Base-by-base conservation (phyloP, 2,113 vertebrate species). In the Boleophthalmus pectinirostris region DNA sequence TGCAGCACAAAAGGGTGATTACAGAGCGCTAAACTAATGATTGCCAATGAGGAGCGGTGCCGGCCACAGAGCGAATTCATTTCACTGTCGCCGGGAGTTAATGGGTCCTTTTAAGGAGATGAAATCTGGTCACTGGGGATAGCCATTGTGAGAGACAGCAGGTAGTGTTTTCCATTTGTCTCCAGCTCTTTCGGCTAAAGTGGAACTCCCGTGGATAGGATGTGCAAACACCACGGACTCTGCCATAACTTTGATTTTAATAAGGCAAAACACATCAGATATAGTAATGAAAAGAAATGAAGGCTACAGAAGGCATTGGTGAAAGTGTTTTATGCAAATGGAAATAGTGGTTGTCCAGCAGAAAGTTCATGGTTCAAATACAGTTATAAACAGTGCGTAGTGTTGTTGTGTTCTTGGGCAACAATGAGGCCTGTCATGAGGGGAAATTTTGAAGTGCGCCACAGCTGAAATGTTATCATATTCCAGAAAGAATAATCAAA, bases 1-100 rank as follows among this genome's bases (percentile, higher is more conserved):
- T 75, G 58, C 85, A 79, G 84, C 81, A 81, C 66, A 65, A 63
- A 86, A 66, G 87, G 87, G 83, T 91, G 91, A 92, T 92, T 91
- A 90, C 86, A 70, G 81, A 86, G 84, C 75, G 86, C 89, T 89
- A 90, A 90, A 89, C 88, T 89, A 92, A 92, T 93, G 90, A 90
- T 89, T 86, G 85, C 77, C 74, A 61, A 90, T 87, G 87, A 90
- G 83, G 81, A 80, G 85, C 86, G 86, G 81, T 90, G 89, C 85
- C 85, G 78, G 76, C 78, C 80, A 83, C 79, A 74, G 82, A 89
- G 75, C 72, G 24, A 85, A 89, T 90, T 88, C 85, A 90, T 89
- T 89, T 87, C 85, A 87, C 83, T 87, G 86, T 91, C 87, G 84
- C 88, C 77, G 65, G 74, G 77, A 88, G 78, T 89, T 90, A 90